Evolutionary conservation across 2,113 vertebrate genomes (phyloP).

Genomic region (Catharus minimus): DNA sequence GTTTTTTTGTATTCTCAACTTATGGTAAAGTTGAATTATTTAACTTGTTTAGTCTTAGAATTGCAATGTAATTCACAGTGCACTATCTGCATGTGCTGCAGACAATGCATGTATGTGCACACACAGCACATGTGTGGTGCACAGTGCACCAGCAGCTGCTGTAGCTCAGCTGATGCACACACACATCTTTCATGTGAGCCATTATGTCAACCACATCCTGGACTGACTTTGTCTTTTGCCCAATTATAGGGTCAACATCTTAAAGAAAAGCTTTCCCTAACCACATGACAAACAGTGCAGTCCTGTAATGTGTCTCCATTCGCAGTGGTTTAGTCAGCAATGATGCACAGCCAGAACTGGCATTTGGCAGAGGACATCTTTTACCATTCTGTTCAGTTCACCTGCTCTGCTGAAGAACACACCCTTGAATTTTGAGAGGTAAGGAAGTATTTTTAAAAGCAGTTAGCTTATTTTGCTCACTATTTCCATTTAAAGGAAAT

Average conservation of each 20-base stretch:
- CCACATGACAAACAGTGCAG: background rate
- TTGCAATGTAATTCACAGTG: background rate
- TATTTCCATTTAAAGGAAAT: background rate
- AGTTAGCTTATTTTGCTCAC: background rate
- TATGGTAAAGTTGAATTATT: background rate
- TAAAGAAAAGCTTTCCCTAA: background rate
- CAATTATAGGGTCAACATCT: background rate
- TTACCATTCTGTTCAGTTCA: background rate
- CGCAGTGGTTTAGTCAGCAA: background rate
- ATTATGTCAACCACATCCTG: background rate
- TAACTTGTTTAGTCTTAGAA: background rate
- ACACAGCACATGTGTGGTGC: no score
- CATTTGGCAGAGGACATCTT: background rate
- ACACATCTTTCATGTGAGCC: background rate
- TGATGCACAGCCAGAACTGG: background rate
- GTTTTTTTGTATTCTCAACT: background rate
- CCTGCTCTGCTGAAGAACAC: background rate
- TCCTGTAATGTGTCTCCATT: fast-evolving
- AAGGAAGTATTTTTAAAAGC: background rate
- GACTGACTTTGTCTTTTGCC: background rate
- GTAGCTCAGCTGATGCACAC: background rate
- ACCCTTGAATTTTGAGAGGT: background rate
- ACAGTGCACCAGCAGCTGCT: fast-evolving
- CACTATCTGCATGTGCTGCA: background rate
- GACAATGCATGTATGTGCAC: no score